A percentile compares a stretch with the other conserved stretches of the same genome.
Conservation (phyloP, 2,888 invertebrate genomes). For the Parnassius orleans region DNA sequence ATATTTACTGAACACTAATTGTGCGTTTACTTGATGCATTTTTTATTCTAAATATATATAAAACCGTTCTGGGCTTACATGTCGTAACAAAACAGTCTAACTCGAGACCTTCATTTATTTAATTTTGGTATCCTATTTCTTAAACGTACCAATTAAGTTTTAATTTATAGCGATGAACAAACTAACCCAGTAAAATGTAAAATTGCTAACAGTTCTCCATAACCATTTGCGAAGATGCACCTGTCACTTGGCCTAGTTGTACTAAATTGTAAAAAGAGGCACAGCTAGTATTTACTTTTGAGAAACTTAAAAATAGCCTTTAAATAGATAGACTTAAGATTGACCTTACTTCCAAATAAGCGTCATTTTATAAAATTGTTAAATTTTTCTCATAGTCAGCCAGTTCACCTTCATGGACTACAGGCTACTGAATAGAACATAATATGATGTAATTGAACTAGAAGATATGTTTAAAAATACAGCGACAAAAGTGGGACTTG, state of each 20-base stretch:
- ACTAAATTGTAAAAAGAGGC: slow-evolving; percentile 31
- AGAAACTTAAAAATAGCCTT: slow-evolving; percentile 15
- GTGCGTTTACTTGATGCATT: too few species aligned
- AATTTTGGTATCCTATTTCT: too few species aligned
- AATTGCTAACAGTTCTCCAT: too few species aligned
- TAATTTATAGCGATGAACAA: too few species aligned
- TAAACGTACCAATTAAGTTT: too few species aligned
- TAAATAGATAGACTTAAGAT: slow-evolving; percentile 26
- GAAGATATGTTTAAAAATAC: slow-evolving; percentile 17
- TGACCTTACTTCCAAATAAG: slow-evolving; percentile 26
- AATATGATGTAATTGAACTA: slow-evolving; percentile 31
- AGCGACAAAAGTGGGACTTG: slow-evolving; percentile 9
- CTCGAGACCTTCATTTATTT: too few species aligned
- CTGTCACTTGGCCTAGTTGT: slow-evolving; percentile 41
- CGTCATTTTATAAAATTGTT: slow-evolving; percentile 25
- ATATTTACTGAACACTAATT: too few species aligned
- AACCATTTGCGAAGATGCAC: slow-evolving; percentile 36
- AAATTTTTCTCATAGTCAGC: slow-evolving; percentile 39
- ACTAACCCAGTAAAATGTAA: too few species aligned
- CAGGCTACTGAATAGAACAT: slow-evolving; percentile 13
- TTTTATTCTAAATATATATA: too few species aligned
- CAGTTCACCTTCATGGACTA: slow-evolving; percentile 42
- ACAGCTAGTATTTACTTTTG: slow-evolving; percentile 17
- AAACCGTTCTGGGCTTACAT: too few species aligned
- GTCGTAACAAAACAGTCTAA: too few species aligned